A percentile compares a stretch with the other conserved stretches of the same genome.
Conservation (phyloP, 2,797 vertebrate genomes). For the Chloroceryle inda region DNA sequence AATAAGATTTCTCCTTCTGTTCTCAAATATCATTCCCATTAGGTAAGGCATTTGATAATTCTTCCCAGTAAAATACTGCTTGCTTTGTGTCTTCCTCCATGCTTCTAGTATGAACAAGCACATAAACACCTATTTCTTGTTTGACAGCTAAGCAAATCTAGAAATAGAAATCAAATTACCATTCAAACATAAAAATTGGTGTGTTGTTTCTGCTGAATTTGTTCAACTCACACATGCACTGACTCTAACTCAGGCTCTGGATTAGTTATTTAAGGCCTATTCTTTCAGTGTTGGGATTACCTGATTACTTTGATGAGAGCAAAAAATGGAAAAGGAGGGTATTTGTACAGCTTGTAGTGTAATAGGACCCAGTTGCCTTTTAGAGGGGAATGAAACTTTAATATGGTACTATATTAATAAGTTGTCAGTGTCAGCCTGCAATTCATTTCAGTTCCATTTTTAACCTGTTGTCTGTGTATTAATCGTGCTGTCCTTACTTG, state of each 20-base stretch:
- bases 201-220: background rate
- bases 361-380: background rate
- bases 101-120: background rate
- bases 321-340: background rate
- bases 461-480: background rate
- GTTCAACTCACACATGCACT: background rate
- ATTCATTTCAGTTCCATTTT: conserved; percentile 2
- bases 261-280: background rate
- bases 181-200: background rate
- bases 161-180: background rate
- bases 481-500: background rate
- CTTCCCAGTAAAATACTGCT: background rate
- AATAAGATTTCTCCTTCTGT: conserved; percentile 94
- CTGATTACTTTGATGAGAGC: background rate
- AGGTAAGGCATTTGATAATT: conserved; percentile 80
- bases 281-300: background rate
- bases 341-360: background rate
- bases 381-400: background rate
- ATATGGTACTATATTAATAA: background rate
- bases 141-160: background rate
- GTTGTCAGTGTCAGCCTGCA: background rate
- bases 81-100: background rate
- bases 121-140: background rate
- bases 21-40: conserved; percentile 98
- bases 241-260: background rate